A percentile compares a stretch with the other conserved stretches of the same genome.
Conservation (phyloP, 2,888 invertebrate species). For the Oligia fasciuncula region DNA sequence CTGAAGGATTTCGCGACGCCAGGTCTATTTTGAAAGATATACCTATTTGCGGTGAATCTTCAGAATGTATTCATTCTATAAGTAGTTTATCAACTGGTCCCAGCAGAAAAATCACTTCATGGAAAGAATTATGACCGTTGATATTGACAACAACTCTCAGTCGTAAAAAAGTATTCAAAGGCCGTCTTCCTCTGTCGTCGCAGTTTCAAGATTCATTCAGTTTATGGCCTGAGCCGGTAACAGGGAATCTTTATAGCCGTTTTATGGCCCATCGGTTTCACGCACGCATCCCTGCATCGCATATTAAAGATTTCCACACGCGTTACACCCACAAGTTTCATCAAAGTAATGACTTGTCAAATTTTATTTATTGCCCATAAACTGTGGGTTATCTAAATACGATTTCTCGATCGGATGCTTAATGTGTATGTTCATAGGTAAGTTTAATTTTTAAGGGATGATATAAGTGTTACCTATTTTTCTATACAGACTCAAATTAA, state of each 20-base stretch:
- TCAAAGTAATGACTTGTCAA: constrained; percentile 62
- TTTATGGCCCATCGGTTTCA: constrained; percentile 66
- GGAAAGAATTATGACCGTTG: constrained; percentile 38
- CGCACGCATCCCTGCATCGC: constrained; percentile 59
- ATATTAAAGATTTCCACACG: constrained; percentile 55
- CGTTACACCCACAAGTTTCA: constrained; percentile 38
- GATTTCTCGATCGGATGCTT: constrained; percentile 47
- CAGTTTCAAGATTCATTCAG: constrained; percentile 59
- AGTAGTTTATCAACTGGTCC: constrained; percentile 29
- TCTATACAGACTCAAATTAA: not conserved
- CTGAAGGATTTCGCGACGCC: constrained; percentile 28
- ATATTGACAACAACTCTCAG: constrained; percentile 41
- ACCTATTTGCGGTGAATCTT: constrained; percentile 12
- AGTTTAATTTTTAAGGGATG: constrained; percentile 24
- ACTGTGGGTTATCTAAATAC: constrained; percentile 50
- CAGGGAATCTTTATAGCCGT: constrained; percentile 60
- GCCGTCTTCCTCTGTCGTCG: constrained; percentile 37
- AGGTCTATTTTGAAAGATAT: constrained; percentile 38
- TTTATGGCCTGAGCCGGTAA: constrained; percentile 59
- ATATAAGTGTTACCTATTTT: not conserved
- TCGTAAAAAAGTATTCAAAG: constrained; percentile 58
- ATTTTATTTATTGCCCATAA: constrained; percentile 62
- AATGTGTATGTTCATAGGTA: constrained; percentile 32
- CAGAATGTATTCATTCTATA: constrained; percentile 26
- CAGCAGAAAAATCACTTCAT: constrained; percentile 41